Evolutionary conservation across 2,888 invertebrate genomes (phyloP), one percentile per base, ranked within the genome.

Genomic region (Agonopterix subpropinquella): DNA sequence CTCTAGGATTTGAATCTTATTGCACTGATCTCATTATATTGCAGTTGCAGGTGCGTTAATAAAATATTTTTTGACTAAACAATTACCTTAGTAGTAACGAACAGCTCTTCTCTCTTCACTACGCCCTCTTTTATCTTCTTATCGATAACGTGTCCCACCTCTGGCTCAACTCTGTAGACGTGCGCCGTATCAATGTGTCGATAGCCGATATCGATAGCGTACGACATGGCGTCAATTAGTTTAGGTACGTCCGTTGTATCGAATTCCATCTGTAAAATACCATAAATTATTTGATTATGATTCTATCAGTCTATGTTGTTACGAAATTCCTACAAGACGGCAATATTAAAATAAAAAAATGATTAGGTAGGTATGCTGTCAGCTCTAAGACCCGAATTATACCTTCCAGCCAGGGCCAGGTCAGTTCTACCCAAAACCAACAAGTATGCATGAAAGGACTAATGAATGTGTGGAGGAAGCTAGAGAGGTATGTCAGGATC

Each of bases 181-280:
- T 90, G 90, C 8, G 93, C 92, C 51, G 94, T 92, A 66, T 96
- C 96, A 51, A 96, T 89, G 65, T 94, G 93, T 0, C 94, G 89
- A 67, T 95, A 96, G 0, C 95, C 95, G 41, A 91, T 78, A 58
- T 94, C 93, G 48, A 95, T 92, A 4, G 95, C 95, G 62, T 92
- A 90, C 49, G 91, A 90, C 4, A 94, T 89, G 0, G 92, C 62
- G 56, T 92, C 90, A 0, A 85, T 47, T 53, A 86, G 54, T 48
- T 77, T 76, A 0, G 77, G 73, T 0, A 64, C 36, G 8, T 74
- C 81, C 0, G 56, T 47, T 0, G 55, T 39, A 9, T 62, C 50
- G 39, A 80, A 70, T 4, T 65, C 67, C 0, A 47, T 15, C 85
- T 86, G 66, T 5, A n/a, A n/a, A n/a, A n/a, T n/a, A n/a, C n/a